Evolutionary conservation across 2,888 invertebrate genomes (phyloP).

Genomic region (Cynaeus angustus): DNA sequence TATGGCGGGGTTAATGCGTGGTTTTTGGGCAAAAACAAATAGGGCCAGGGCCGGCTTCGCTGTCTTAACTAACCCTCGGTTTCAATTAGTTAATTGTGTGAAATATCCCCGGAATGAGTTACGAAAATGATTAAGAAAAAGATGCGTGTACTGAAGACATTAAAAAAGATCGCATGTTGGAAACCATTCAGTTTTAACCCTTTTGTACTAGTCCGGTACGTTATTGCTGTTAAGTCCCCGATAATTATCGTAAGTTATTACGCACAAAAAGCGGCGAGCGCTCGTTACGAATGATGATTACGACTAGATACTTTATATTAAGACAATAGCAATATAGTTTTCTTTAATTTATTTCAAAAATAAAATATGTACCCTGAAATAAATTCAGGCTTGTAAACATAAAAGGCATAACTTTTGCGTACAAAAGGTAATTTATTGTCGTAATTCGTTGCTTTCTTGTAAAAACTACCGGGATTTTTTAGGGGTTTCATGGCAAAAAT

Average conservation of each 20-base stretch:
- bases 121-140: slow-evolving; percentile 66
- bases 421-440: slow-evolving; percentile 35
- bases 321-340: slow-evolving; percentile 64
- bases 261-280: slow-evolving; percentile 24
- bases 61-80: slow-evolving; percentile 10
- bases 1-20: slow-evolving; percentile 47
- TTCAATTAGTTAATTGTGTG: slow-evolving; percentile 48
- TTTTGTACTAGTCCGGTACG: slow-evolving; percentile 56
- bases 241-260: slow-evolving; percentile 35
- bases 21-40: slow-evolving; percentile 32
- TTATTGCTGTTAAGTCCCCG: slow-evolving; percentile 46
- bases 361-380: slow-evolving; percentile 58
- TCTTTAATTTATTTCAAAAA: slow-evolving; percentile 65
- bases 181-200: slow-evolving; percentile 63
- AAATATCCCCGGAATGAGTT: slow-evolving; percentile 46
- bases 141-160: slow-evolving; percentile 70
- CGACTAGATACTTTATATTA: slow-evolving; percentile 58
- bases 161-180: slow-evolving; percentile 68
- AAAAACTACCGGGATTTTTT: slow-evolving; percentile 18
- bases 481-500: slow-evolving; percentile 44
- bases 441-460: slow-evolving; percentile 8
- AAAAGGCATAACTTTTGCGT: slow-evolving; percentile 40
- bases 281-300: slow-evolving; percentile 22
- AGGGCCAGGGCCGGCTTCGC: slow-evolving; percentile 15
- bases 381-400: slow-evolving; percentile 38